A percentile compares a stretch with the other conserved stretches of the same genome.
These are phyloP conservation scores for Aplocera efformata DNA, from an alignment of 2,888 invertebrate genomes.

Conservation along the genomic window DNA sequence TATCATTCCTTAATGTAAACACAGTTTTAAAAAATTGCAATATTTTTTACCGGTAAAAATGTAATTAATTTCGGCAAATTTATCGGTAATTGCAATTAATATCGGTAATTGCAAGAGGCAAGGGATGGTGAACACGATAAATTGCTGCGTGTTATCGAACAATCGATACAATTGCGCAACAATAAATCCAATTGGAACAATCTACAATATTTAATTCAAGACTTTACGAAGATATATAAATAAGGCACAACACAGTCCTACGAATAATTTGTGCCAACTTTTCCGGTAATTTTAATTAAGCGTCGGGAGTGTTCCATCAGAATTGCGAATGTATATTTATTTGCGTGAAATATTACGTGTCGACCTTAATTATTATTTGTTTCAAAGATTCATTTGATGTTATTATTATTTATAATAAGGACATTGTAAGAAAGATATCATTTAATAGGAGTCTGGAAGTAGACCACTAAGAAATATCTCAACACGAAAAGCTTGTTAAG, in stretches of 20 bases:
- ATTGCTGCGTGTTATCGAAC: conserved; percentile 36
- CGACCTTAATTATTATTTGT: conserved; percentile 37
- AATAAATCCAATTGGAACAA: conserved; percentile 32
- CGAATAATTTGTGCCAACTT: conserved; percentile 38
- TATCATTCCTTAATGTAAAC: too few relatives aligned
- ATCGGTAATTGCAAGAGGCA: too few relatives aligned
- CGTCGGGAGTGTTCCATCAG: conserved; percentile 34
- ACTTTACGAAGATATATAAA: conserved; percentile 27
- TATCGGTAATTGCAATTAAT: too few relatives aligned
- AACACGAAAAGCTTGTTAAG: too few relatives aligned
- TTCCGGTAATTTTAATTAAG: conserved; percentile 52
- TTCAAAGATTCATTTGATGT: conserved; percentile 32
- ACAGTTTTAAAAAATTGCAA: too few relatives aligned
- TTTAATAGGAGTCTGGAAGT: conserved; percentile 11
- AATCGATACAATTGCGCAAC: conserved; percentile 33
- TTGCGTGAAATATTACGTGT: conserved; percentile 40
- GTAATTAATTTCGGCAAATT: too few relatives aligned
- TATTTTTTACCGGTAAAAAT: too few relatives aligned
- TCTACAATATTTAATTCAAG: conserved; percentile 26
- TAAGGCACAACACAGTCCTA: conserved; percentile 29
- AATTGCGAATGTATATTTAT: conserved; percentile 31
- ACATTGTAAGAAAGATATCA: conserved; percentile 15
- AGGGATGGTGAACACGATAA: conserved; percentile 30
- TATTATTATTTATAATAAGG: conserved; percentile 23
- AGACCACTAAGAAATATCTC: neutral